A percentile compares a stretch with the other conserved stretches of the same genome.
Evolutionary conservation across 1,140 invertebrate genomes (phyloP).

Genomic region (Octopus sinensis): DNA sequence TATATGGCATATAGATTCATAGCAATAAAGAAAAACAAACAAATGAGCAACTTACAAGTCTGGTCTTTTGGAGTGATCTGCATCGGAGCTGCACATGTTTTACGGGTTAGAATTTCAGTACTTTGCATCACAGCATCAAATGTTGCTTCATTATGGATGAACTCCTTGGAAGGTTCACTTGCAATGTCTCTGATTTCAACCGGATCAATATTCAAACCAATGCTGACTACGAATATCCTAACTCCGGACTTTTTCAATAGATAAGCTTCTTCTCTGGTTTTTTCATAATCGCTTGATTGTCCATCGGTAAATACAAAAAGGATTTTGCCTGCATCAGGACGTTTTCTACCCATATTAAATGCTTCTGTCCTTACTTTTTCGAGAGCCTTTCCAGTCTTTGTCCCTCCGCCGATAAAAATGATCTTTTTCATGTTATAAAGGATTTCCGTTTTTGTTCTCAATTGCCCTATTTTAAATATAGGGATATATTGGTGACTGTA

Average conservation of each 20-base stretch:
- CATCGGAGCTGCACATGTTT: not conserved
- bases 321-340: not conserved
- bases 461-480: constrained; percentile 13
- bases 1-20: too few species aligned
- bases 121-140: constrained; percentile 1
- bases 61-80: not conserved
- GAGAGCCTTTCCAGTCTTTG: constrained; percentile 15
- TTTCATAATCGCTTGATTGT: constrained; percentile 10
- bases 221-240: constrained; percentile 20
- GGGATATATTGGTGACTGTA: constrained; percentile 19
- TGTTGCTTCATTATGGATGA: not conserved
- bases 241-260: constrained; percentile 22
- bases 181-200: constrained; percentile 21
- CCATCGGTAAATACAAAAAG: constrained; percentile 16
- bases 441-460: not conserved
- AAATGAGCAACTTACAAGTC: not conserved
- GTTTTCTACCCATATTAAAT: not conserved
- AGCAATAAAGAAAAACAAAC: not conserved
- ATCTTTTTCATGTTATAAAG: not conserved
- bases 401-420: not conserved
- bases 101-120: not conserved
- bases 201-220: constrained; percentile 13
- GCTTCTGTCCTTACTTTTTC: not conserved
- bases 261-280: constrained; percentile 11
- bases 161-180: not conserved